Evolutionary conservation across 2,113 vertebrate genomes (phyloP).

Genomic region (Ibidorhyncha struthersii): DNA sequence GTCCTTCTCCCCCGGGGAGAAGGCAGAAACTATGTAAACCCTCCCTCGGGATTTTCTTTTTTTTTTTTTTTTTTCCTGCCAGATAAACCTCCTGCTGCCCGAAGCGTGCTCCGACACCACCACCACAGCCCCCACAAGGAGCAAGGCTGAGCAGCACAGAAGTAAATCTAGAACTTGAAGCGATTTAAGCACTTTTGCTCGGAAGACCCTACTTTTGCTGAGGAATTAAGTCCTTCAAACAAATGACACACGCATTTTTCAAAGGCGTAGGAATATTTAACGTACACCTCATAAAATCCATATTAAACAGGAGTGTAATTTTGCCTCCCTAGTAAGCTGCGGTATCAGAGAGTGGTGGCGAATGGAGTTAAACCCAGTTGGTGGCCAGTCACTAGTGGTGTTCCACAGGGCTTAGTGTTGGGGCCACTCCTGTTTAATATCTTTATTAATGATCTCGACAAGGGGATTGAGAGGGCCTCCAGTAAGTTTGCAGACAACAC

Average conservation of each 20-base stretch:
- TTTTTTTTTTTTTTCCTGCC: not conserved
- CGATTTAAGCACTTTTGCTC: not conserved
- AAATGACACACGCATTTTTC: fast-evolving
- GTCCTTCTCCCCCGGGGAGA: not conserved
- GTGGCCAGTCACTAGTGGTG: no score
- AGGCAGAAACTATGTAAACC: not conserved
- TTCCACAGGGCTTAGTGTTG: no score
- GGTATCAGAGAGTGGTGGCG: no score
- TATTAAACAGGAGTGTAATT: not conserved
- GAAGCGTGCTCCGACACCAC: fast-evolving
- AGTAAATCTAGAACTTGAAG: not conserved
- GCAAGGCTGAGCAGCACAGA: not conserved
- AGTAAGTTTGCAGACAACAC: no score
- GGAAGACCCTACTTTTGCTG: not conserved
- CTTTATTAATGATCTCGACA: no score
- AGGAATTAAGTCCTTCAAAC: not conserved
- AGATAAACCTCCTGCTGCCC: not conserved
- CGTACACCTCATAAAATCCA: not conserved
- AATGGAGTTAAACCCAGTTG: no score
- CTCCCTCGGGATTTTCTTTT: not conserved
- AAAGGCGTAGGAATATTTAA: not conserved
- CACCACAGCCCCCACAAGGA: fast-evolving
- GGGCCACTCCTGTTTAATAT: no score
- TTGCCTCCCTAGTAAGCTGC: not conserved
- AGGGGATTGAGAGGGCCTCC: no score